A percentile compares a stretch with the other conserved stretches of the same genome.
Evolutionary conservation across 2,113 vertebrate genomes (phyloP).

Genomic region (Canis aureus): DNA sequence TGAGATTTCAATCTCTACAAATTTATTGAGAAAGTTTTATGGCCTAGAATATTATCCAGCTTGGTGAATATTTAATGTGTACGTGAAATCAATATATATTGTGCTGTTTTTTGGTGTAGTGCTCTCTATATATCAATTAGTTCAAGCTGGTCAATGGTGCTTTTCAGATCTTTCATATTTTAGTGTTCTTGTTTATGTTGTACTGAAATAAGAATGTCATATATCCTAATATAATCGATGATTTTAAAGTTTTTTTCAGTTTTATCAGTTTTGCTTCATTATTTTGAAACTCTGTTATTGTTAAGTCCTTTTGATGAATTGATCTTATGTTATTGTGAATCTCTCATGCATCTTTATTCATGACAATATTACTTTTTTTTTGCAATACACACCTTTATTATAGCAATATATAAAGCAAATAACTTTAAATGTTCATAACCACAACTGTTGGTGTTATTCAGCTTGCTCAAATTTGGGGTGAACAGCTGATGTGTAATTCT

Average conservation of each 20-base stretch:
- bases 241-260: background rate
- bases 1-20: background rate
- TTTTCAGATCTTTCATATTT: background rate
- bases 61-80: background rate
- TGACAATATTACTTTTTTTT: background rate
- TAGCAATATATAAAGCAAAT: no score
- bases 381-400: no score
- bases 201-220: background rate
- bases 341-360: rapidly evolving
- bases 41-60: background rate
- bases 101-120: background rate
- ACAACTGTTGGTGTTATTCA: no score
- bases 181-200: background rate
- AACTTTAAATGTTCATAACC: no score
- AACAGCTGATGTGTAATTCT: no score
- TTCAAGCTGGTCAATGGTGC: background rate
- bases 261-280: background rate
- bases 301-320: background rate
- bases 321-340: background rate
- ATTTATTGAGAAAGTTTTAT: background rate
- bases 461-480: no score
- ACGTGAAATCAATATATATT: background rate
- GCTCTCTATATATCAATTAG: background rate
- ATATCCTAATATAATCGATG: background rate
- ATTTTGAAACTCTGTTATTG: background rate